A percentile compares a stretch with the other conserved stretches of the same genome.
Evolutionary conservation across 2,888 invertebrate genomes (phyloP).

Genomic region (Euplexia lucipara): DNA sequence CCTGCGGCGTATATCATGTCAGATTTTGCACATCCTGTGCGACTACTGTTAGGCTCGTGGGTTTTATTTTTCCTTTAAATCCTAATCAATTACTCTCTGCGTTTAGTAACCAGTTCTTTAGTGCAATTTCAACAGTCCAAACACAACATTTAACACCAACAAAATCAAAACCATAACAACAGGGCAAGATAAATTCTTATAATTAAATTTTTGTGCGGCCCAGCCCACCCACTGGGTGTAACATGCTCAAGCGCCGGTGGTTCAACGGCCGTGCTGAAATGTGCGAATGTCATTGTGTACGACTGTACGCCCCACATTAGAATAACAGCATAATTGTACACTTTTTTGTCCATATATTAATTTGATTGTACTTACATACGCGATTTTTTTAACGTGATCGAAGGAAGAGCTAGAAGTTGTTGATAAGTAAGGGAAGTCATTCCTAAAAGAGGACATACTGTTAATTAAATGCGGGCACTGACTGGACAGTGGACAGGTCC

Average conservation of each 20-base stretch:
- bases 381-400: background rate
- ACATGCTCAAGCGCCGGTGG: constrained; percentile 64
- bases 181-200: constrained; percentile 50
- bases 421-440: no score
- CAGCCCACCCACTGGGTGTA: constrained; percentile 63
- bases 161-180: constrained; percentile 34
- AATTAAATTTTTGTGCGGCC: constrained; percentile 61
- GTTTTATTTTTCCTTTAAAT: no score
- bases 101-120: background rate
- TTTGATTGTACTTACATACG: constrained; percentile 12
- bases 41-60: no score
- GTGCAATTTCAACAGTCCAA: background rate
- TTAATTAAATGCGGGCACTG: no score
- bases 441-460: no score
- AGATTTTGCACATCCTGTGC: no score
- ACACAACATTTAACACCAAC: constrained; percentile 14
- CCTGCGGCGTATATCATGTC: no score
- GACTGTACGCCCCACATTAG: constrained; percentile 67
- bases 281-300: constrained; percentile 80
- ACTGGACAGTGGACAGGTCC: no score
- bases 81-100: background rate
- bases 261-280: constrained; percentile 78
- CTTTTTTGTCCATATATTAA: constrained; percentile 40
- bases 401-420: background rate
- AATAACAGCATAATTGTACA: constrained; percentile 72